Percentiles rank a stretch among this genome's conserved stretches.
phyloP scores from a whole-genome alignment of 2,113 vertebrate species.

The Eidolon helvum region DNA sequence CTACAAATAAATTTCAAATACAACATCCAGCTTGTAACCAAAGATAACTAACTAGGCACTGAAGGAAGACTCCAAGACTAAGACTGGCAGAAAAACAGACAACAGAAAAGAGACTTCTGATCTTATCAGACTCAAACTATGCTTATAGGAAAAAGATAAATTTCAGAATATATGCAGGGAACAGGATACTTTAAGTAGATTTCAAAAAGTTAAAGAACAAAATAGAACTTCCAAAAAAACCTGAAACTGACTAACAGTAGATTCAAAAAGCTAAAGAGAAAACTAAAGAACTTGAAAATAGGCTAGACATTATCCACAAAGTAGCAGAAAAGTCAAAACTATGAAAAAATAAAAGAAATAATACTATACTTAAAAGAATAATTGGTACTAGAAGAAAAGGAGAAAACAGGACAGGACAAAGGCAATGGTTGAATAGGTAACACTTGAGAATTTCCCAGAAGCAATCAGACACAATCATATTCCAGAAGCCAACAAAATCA shows the following conservation, averaged over 20 bases:
- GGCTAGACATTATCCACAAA: background rate
- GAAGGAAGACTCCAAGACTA: background rate
- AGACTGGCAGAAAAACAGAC: background rate
- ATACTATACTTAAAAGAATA: background rate
- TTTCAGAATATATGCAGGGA: background rate
- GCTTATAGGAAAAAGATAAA: background rate
- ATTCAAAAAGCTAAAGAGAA: background rate
- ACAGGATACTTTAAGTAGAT: background rate
- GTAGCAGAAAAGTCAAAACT: background rate
- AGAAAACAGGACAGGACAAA: background rate
- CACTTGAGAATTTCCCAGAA: background rate
- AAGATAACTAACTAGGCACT: background rate
- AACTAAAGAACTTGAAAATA: background rate
- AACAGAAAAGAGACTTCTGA: background rate
- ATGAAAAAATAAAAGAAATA: background rate
- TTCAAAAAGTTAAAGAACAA: background rate
- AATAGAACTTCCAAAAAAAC: background rate
- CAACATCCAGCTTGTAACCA: background rate
- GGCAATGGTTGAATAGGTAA: background rate
- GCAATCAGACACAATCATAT: background rate
- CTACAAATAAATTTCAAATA: slow-evolving; percentile 11
- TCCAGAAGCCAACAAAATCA: background rate
- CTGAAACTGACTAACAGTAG: background rate
- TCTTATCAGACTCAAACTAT: background rate
- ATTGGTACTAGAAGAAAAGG: background rate